Evolutionary conservation across 2,888 invertebrate species (phyloP), one percentile per base, ranked within the genome.

Genomic region (Drosophila austrosaltans): DNA sequence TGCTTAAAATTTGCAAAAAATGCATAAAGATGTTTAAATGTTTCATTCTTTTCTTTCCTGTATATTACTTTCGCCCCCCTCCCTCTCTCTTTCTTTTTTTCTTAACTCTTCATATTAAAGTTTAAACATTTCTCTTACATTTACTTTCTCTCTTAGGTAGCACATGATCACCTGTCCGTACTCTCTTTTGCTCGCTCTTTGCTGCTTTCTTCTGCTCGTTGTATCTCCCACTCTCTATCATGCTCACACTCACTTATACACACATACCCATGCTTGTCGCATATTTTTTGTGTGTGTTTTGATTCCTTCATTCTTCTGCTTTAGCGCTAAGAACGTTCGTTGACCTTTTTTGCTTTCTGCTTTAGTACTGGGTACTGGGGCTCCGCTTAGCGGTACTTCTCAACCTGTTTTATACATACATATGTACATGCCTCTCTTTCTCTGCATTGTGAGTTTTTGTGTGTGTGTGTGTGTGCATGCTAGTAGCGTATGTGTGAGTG

Each of bases 271-370:
- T 75, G 71, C 80, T 82, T 76, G 69, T 48, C 48, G 64, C 71
- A 76, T 72, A 48, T 89, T 89, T 90, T 90, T 87, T 78, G 78
- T 77, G 77, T 89, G 90, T 91, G 90, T 91, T 91, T 91, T 91
- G 90, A 91, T 91, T 90, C 90, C 89, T 86, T 83, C 87, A 84
- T 91, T 91, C 91, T 90, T 89, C 48, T 61, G 62, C 62, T 62
- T 80, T 70, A 79, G 76, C 81, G 82, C 85, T 88, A 90, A 91
- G 90, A 91, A 91, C 90, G 90, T 91, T 90, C 90, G 90, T 89
- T 91, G 90, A 91, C 90, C 90, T 90, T 83, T 75, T 83, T 66
- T 59, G 28, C 40, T 65, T 59, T 36, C 30, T 81, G 66, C 74
- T 77, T 74, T 67, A 6, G 32, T 32, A 32, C 32, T 32, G 73